These are phyloP conservation scores for Spea bombifrons DNA, from an alignment of 2,113 vertebrate genomes.

Conservation along the genomic window DNA sequence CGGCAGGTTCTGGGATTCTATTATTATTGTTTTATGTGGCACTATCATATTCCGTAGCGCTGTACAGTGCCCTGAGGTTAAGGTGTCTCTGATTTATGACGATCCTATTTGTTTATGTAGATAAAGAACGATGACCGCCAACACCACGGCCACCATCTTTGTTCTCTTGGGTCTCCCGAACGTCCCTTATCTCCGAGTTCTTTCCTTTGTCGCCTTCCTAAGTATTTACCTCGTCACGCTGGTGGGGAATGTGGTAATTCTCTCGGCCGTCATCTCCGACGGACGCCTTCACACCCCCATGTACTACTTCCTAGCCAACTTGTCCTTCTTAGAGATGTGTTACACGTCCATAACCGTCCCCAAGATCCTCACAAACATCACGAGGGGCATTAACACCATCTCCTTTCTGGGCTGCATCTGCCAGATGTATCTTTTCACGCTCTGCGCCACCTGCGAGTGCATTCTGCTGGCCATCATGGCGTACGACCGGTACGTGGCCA, in stretches of 20 bases:
- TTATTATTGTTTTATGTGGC: too few relatives aligned
- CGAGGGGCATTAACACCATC: background rate
- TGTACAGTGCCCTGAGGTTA: background rate
- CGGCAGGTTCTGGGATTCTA: too few relatives aligned
- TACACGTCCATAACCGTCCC: conserved; percentile 20
- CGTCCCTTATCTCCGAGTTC: background rate
- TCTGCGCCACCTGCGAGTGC: conserved; percentile 16
- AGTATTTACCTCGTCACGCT: conserved; percentile 16
- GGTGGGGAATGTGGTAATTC: background rate
- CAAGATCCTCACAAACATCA: conserved; percentile 29
- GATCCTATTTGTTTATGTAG: background rate
- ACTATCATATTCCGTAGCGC: too few relatives aligned
- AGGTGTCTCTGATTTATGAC: background rate
- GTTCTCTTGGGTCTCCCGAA: conserved; percentile 4
- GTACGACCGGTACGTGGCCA: conserved; percentile 29
- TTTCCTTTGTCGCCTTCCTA: background rate
- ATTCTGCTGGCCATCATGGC: conserved; percentile 30
- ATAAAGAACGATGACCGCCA: background rate
- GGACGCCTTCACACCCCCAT: conserved; percentile 23
- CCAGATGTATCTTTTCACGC: conserved; percentile 23
- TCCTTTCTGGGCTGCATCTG: conserved; percentile 17
- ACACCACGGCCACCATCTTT: background rate
- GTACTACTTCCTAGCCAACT: conserved; percentile 28
- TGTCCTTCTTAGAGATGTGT: conserved; percentile 15
- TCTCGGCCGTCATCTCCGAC: conserved; percentile 20